Base-by-base conservation (phyloP, 2,113 vertebrate genomes). In the Cettia cetti region DNA sequence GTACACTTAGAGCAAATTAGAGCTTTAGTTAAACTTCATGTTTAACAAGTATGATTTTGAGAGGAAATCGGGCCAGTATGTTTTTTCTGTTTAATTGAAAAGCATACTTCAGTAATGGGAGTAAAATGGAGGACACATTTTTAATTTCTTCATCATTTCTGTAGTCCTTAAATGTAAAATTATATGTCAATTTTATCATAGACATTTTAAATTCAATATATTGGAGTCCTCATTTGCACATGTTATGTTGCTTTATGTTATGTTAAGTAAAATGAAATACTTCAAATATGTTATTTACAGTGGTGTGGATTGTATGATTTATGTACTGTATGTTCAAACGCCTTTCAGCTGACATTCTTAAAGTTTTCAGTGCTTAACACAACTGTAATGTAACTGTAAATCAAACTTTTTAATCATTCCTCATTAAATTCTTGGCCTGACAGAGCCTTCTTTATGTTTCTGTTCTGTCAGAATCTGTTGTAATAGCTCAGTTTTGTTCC, bases 361-460 rank as follows among this genome's bases (percentile, higher is more conserved):
- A 97, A 96, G 86, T 97, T 97, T 98, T 96, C 95, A 97, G 78
- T 97, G 96, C 96, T 98, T 98, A 98, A 96, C 91, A 94, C 86
- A 92, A 57, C 12, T 97, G 88, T 97, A 97, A 97, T 96, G 96
- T 98, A 97, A 97, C 64, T 97, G 75, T 97, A 97, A 97, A 97
- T 97, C 97, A 96, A 94, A 75, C 92, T 97, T 94, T 97, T 97
- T 96, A 97, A 97, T 97, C 97, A 98, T 98, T 98, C 97, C 97
- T 95, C 83, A 94, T 95, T 98, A 96, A 96, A 97, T 96, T 97
- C 94, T 92, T 95, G 90, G 88, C 90, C 96, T 93, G 82, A 94
- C 91, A 96, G 96, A 97, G 94, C 95, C 89, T 89, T 92, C 95
- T 95, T 97, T 97, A 93, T 95, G 97, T 94, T 97, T 96, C 95